Evolutionary conservation across 2,797 vertebrate species (phyloP).

Genomic region (Falco berigora): DNA sequence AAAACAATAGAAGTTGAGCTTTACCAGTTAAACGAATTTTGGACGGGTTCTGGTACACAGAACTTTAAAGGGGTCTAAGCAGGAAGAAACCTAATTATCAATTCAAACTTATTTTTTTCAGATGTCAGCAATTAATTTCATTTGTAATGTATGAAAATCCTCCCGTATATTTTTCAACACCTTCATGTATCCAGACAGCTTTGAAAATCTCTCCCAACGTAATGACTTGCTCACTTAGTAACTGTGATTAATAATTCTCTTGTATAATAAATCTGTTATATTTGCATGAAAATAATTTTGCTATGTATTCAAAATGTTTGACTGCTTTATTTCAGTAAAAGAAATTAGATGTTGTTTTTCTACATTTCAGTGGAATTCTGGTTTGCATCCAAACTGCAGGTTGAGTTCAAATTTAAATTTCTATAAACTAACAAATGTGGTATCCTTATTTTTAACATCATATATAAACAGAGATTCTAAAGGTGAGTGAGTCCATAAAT

Average conservation of each 20-base stretch:
- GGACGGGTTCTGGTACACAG: background rate
- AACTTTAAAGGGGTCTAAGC: background rate
- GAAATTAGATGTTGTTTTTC: background rate
- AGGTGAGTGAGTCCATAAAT: background rate
- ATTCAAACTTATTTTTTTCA: background rate
- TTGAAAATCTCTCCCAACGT: background rate
- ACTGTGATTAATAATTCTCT: background rate
- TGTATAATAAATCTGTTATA: background rate
- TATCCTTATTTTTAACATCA: background rate
- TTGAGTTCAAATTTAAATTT: background rate
- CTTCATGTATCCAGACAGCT: background rate
- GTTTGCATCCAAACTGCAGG: background rate
- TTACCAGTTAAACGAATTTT: background rate
- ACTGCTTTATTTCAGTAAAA: background rate
- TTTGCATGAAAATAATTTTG: background rate
- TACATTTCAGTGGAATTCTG: background rate
- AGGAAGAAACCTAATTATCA: background rate
- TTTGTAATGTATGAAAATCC: background rate
- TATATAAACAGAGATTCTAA: background rate
- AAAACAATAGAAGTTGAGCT: background rate
- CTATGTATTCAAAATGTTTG: background rate
- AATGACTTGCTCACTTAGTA: background rate
- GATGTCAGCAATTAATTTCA: background rate
- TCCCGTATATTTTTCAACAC: background rate
- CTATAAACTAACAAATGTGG: background rate